Evolutionary conservation across 1,140 invertebrate genomes (phyloP).

Genomic region (Drosophila fuyamai): DNA sequence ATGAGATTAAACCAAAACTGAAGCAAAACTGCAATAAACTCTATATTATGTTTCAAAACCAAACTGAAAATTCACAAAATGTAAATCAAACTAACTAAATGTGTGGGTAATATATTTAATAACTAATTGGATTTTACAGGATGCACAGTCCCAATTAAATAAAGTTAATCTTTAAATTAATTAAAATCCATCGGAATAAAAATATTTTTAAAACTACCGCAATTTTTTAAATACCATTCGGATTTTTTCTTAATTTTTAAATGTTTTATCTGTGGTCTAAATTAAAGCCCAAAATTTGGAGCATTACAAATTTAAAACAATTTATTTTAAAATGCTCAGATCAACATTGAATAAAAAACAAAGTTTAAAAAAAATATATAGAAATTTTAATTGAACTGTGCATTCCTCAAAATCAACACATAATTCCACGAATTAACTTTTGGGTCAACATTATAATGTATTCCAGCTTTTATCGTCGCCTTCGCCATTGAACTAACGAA

Average conservation of each 20-base stretch:
- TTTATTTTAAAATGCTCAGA: not conserved
- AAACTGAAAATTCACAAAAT: slow-evolving; percentile 41
- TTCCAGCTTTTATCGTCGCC: slow-evolving; percentile 41
- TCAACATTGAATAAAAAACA: not conserved
- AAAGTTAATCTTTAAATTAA: too few relatives aligned
- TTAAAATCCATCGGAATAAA: too few relatives aligned
- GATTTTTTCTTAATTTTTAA: too few relatives aligned
- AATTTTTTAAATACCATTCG: too few relatives aligned
- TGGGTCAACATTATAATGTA: slow-evolving; percentile 26
- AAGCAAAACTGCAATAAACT: slow-evolving; percentile 67
- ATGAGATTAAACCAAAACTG: slow-evolving; percentile 52
- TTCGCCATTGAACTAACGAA: slow-evolving; percentile 36
- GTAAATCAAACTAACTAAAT: slow-evolving; percentile 48
- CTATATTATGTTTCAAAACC: slow-evolving; percentile 59
- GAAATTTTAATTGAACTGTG: slow-evolving; percentile 4
- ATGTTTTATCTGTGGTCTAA: too few relatives aligned
- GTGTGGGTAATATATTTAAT: slow-evolving; percentile 25
- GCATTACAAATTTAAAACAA: not conserved
- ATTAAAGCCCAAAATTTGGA: not conserved
- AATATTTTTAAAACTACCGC: too few relatives aligned
- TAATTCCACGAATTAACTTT: slow-evolving; percentile 11
- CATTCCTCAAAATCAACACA: slow-evolving; percentile 11
- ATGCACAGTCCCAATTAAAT: slow-evolving; percentile 6
- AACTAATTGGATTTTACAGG: not conserved
- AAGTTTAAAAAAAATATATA: not conserved